Evolutionary conservation across 2,113 vertebrate genomes (phyloP).

Genomic region (Bolborhynchus lineola): DNA sequence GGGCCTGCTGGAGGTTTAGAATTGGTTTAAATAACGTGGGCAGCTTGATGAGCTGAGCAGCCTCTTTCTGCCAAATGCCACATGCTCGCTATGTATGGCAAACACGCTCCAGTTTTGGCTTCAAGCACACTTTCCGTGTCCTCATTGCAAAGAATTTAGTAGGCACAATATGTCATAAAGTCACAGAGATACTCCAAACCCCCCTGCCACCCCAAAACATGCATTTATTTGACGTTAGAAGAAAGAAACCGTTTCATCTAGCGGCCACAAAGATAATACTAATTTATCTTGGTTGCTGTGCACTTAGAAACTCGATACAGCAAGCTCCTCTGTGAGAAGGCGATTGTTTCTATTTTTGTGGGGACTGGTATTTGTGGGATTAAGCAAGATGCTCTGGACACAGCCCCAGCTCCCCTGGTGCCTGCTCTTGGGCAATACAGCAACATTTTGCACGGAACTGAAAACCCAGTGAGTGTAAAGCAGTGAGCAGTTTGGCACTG

Average conservation of each 20-base stretch:
- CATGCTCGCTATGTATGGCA: background rate
- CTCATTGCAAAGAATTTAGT: background rate
- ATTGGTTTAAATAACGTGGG: background rate
- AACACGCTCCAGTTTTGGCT: background rate
- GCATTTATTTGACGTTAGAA: background rate
- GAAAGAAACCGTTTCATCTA: background rate
- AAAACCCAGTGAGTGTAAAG: background rate
- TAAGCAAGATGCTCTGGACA: background rate
- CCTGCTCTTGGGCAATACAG: background rate
- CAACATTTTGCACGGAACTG: background rate
- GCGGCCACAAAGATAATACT: background rate
- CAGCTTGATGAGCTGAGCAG: background rate
- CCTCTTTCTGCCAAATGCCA: background rate
- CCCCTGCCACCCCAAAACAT: background rate
- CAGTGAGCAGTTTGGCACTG: background rate
- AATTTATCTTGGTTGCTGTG: background rate
- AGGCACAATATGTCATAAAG: background rate
- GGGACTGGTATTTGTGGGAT: background rate
- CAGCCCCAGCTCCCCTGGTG: background rate
- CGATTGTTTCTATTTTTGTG: slow-evolving; percentile 52
- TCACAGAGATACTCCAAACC: background rate
- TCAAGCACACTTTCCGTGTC: background rate
- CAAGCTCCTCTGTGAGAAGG: background rate
- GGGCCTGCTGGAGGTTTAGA: background rate
- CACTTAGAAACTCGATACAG: slow-evolving; percentile 9